Evolutionary conservation across 2,888 invertebrate species (phyloP).

Genomic region (Drosophila mayaguana): DNA sequence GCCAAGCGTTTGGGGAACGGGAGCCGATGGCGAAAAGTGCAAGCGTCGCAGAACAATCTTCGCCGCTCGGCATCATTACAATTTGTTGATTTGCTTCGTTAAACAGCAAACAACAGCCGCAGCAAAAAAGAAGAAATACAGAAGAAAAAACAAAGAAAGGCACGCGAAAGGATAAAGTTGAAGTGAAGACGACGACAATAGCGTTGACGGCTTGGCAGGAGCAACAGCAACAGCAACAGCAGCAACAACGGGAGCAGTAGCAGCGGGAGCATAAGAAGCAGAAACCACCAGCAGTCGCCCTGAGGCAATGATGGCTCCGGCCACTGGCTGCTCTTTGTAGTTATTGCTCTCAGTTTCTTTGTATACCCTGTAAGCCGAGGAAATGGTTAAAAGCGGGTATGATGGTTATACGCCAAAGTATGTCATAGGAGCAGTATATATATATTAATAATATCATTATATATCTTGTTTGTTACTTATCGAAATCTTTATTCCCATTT

Average conservation of each 20-base stretch:
- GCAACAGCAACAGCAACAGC: background rate
- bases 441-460: too few relatives aligned
- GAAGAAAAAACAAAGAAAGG: conserved; percentile 21
- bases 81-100: conserved; percentile 82
- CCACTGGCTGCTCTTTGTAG: conserved; percentile 49
- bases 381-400: background rate
- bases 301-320: conserved; percentile 39
- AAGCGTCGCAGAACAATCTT: conserved; percentile 71
- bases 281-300: conserved; percentile 26
- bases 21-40: conserved; percentile 61
- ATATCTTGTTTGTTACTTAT: too few relatives aligned
- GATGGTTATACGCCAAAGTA: too few relatives aligned
- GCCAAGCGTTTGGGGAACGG: conserved; percentile 3
- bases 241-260: background rate
- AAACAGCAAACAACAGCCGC: conserved; percentile 72
- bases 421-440: background rate
- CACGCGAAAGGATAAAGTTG: conserved; percentile 69
- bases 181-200: conserved; percentile 48
- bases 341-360: conserved; percentile 28
- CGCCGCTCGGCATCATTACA: conserved; percentile 73
- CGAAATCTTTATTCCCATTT: background rate
- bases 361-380: background rate
- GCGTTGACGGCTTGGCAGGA: conserved; percentile 46
- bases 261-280: conserved; percentile 3
- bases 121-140: conserved; percentile 17